phyloP scores from a whole-genome alignment of 2,113 vertebrate species.

The Peromyscus maniculatus region DNA sequence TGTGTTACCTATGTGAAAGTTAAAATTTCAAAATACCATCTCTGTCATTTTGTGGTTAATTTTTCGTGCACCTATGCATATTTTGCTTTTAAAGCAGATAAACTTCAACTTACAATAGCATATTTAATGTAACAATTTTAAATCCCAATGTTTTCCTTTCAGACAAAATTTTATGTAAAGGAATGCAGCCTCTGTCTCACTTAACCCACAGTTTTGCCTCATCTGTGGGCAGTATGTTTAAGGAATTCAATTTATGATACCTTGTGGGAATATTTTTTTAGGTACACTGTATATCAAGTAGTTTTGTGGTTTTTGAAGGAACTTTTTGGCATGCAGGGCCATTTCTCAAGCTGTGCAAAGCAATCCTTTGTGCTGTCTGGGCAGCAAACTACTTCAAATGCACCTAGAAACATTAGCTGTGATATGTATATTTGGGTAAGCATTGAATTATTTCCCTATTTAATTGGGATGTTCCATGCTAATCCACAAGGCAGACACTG shows the following conservation, averaged over 20 bases:
- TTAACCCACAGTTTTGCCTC: slow-evolving; percentile 64
- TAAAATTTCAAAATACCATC: neutral
- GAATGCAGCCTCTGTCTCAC: slow-evolving; percentile 41
- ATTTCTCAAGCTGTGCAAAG: slow-evolving; percentile 40
- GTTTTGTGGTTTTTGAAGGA: slow-evolving; percentile 62
- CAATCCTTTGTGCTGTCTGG: slow-evolving; percentile 17
- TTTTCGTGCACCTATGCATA: neutral
- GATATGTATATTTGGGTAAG: slow-evolving; percentile 49
- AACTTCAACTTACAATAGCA: slow-evolving; percentile 40
- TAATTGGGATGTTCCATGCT: slow-evolving; percentile 60
- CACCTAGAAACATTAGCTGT: neutral
- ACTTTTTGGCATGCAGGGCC: slow-evolving; percentile 52
- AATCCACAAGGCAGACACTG: neutral
- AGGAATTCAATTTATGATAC: slow-evolving; percentile 72
- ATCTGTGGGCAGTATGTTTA: slow-evolving; percentile 61
- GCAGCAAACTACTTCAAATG: slow-evolving; percentile 65
- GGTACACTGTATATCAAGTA: slow-evolving; percentile 56
- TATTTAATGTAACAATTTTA: slow-evolving; percentile 58
- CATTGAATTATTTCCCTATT: slow-evolving; percentile 44
- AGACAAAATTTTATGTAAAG: slow-evolving; percentile 66
- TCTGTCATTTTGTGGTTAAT: neutral
- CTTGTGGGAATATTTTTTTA: slow-evolving; percentile 64
- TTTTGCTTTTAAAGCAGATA: slow-evolving; percentile 55
- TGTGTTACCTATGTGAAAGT: neutral
- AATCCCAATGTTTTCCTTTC: slow-evolving; percentile 65